Base-by-base conservation (phyloP, 2,888 invertebrate genomes). In the Thumatha senex region DNA sequence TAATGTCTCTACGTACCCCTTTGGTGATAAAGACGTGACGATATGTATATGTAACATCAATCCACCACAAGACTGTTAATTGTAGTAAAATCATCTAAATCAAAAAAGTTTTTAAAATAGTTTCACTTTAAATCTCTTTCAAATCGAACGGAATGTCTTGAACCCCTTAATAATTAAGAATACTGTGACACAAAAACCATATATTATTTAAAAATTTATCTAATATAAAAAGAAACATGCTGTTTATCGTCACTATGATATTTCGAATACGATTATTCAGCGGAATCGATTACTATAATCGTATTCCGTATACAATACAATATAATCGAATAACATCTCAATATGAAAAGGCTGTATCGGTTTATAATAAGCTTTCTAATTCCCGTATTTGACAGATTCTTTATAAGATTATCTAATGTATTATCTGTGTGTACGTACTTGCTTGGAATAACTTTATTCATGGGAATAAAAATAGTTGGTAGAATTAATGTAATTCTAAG, bases 291-390 rank as follows among this genome's bases (percentile, higher is more conserved):
- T 41, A 43, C 30, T 9, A 41, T 47, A 59, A 56, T 45, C 40
- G 12, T 46, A 49, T 49, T 40, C 38, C 15, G 45, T 54, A 48
- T 59, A 57, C 55, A 34, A 52, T 52, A 56, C 15, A 31, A 42
- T 53, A 36, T 40, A 51, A 54, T 54, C 45, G 38, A 65, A 50
- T 51, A 51, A 49, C 46, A 56, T 57, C 40, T 52, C 36, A 40
- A 33, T 38, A 30, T 44, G 54, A 51, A 52, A 35, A 48, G 51
- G 30, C 53, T 40, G 29, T 48, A 67, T 69, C 56, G 54, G 41
- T 66, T 62, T 69, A 54, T 69, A 69, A 62, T 67, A 67, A 66
- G 67, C 48, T 56, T 40, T 55, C 48, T 63, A 53, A 69, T 51
- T 63, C 70, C 46, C 40, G 8, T 54, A 58, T 58, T 54, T 63